Conservation (phyloP, 1,140 invertebrate species). For the Neomicropteryx cornuta region DNA sequence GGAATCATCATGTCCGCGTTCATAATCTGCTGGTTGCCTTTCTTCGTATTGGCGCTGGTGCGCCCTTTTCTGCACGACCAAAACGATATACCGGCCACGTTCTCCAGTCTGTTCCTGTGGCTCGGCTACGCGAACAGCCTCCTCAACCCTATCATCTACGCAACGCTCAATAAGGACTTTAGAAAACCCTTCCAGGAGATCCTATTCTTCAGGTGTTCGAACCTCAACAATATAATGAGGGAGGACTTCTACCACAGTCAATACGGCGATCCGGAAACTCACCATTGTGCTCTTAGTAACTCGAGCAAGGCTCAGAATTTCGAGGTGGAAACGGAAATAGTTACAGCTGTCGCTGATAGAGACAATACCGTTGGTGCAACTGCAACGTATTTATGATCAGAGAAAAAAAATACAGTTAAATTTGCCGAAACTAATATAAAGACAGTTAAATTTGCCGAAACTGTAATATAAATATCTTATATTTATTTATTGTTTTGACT, state of each 20-base stretch:
- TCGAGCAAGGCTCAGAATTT: conserved; percentile 36
- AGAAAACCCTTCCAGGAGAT: conserved; percentile 87
- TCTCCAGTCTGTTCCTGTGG: conserved; percentile 72
- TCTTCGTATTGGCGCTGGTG: conserved; percentile 85
- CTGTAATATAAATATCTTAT: too few relatives aligned
- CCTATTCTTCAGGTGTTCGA: conserved; percentile 76
- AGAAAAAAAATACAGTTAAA: too few relatives aligned
- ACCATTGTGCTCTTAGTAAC: conserved; percentile 37
- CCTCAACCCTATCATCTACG: conserved; percentile 89
- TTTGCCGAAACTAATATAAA: too few relatives aligned
- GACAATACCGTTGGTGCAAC: too few relatives aligned
- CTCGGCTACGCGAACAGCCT: conserved; percentile 89
- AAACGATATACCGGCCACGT: conserved; percentile 57
- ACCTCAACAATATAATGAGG: conserved; percentile 82
- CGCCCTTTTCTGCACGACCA: conserved; percentile 62
- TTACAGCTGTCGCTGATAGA: conserved; percentile 41
- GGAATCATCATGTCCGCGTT: conserved; percentile 98
- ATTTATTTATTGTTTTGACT: too few relatives aligned
- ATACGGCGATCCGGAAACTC: conserved; percentile 64
- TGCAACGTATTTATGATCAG: too few relatives aligned
- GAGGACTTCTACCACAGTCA: conserved; percentile 88
- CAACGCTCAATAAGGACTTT: conserved; percentile 85
- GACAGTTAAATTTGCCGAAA: too few relatives aligned
- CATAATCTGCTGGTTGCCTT: conserved; percentile 93
- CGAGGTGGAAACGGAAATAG: conserved; percentile 48